These are phyloP conservation scores for Andricus quercusramuli DNA, from an alignment of 2,888 invertebrate genomes.

Conservation along the genomic window DNA sequence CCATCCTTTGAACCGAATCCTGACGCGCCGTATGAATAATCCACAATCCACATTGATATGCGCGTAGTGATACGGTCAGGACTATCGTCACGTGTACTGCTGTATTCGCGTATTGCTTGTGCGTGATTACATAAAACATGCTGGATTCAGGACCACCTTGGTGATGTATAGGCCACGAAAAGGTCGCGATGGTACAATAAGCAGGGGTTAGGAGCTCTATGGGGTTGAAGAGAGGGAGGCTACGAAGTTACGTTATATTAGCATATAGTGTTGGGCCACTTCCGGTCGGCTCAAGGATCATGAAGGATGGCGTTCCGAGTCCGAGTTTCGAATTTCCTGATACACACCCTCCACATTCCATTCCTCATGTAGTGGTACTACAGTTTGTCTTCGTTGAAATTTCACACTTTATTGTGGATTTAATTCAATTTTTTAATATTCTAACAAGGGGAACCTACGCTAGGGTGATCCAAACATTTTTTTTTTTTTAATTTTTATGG, in stretches of 20 bases:
- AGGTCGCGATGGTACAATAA: slow-evolving; percentile 52
- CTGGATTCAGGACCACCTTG: slow-evolving; percentile 55
- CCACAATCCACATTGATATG: slow-evolving; percentile 24
- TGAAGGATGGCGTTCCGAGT: slow-evolving; percentile 31
- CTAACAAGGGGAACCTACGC: too few relatives aligned
- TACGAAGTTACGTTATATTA: slow-evolving; percentile 36
- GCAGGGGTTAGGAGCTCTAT: slow-evolving; percentile 42
- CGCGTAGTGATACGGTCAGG: slow-evolving; percentile 14
- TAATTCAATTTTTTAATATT: background rate
- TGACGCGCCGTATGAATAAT: slow-evolving; percentile 23
- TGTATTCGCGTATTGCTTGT: slow-evolving; percentile 46
- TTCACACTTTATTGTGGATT: background rate
- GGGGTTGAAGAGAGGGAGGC: background rate
- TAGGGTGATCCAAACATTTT: too few relatives aligned
- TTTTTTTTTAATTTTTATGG: too few relatives aligned
- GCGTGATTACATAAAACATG: slow-evolving; percentile 60
- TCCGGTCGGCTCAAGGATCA: slow-evolving; percentile 35
- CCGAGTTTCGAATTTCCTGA: slow-evolving; percentile 24
- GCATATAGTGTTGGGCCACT: slow-evolving; percentile 36
- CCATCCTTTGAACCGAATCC: slow-evolving; percentile 34
- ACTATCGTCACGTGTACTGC: slow-evolving; percentile 18
- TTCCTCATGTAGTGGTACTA: background rate
- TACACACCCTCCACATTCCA: background rate
- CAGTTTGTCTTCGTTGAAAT: background rate
- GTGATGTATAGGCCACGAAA: slow-evolving; percentile 56